Percentiles rank a stretch among this genome's conserved stretches.
Evolutionary conservation across 2,797 vertebrate genomes (phyloP).

Genomic region (Oreochromis grahami): DNA sequence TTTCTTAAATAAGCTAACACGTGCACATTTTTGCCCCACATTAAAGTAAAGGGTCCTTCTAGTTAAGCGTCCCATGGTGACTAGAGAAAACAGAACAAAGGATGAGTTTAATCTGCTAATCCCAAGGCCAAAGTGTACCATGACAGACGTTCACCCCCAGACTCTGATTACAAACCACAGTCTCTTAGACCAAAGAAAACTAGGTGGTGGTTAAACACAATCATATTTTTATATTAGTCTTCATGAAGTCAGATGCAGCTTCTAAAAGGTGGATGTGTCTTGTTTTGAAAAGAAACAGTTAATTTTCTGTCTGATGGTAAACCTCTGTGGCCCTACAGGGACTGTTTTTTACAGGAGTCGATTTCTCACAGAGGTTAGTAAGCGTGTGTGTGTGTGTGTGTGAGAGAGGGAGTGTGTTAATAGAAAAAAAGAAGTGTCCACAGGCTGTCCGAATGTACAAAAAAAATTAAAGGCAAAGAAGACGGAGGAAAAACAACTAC

Average conservation of each 20-base stretch:
- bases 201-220: not conserved
- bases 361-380: accelerated
- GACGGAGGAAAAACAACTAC: not conserved
- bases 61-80: not conserved
- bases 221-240: not conserved
- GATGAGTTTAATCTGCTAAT: accelerated
- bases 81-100: not conserved
- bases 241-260: not conserved
- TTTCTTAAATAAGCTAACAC: not conserved
- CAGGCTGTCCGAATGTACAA: constrained; percentile 11
- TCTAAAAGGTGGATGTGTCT: not conserved
- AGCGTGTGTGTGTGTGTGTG: not conserved
- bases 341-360: not conserved
- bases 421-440: not conserved
- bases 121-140: not conserved
- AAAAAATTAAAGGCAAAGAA: not conserved
- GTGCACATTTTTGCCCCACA: not conserved
- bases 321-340: not conserved
- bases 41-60: not conserved
- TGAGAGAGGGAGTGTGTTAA: not conserved
- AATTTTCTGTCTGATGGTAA: not conserved
- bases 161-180: not conserved
- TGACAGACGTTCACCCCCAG: not conserved
- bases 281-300: not conserved
- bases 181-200: constrained; percentile 11